Evolutionary conservation across 2,797 vertebrate species (phyloP).

Genomic region (Molossus alvarezi): DNA sequence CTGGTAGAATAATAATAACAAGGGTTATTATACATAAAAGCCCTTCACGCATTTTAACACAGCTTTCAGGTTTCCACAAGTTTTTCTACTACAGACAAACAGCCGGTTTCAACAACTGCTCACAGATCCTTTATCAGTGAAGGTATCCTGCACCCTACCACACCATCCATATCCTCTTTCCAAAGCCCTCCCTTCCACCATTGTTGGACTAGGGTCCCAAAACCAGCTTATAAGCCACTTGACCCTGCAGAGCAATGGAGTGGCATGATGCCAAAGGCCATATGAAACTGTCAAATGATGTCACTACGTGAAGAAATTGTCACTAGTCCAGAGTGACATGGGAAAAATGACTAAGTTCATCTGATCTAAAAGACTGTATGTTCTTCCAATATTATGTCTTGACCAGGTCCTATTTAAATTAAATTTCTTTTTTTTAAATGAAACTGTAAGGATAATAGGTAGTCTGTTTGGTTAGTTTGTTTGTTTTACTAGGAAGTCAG

Average conservation of each 20-base stretch:
- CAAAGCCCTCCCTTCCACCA: neutral
- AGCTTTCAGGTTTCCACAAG: neutral
- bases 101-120: neutral
- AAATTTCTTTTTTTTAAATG: neutral
- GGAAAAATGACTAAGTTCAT: neutral
- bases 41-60: neutral
- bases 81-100: slow-evolving; percentile 5
- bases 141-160: neutral
- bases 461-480: neutral
- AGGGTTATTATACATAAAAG: slow-evolving; percentile 15
- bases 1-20: neutral
- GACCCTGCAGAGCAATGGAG: neutral
- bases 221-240: neutral
- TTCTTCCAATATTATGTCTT: neutral
- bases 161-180: neutral
- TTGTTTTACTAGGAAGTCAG: slow-evolving; percentile 31
- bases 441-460: neutral
- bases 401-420: neutral
- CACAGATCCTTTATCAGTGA: neutral
- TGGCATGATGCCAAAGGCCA: neutral
- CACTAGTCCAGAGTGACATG: neutral
- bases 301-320: neutral
- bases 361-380: neutral
- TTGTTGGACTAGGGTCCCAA: neutral
- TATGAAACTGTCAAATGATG: neutral